These are phyloP conservation scores for Lipotes vexillifer DNA, from an alignment of 2,113 vertebrate species.

Conservation along the genomic window DNA sequence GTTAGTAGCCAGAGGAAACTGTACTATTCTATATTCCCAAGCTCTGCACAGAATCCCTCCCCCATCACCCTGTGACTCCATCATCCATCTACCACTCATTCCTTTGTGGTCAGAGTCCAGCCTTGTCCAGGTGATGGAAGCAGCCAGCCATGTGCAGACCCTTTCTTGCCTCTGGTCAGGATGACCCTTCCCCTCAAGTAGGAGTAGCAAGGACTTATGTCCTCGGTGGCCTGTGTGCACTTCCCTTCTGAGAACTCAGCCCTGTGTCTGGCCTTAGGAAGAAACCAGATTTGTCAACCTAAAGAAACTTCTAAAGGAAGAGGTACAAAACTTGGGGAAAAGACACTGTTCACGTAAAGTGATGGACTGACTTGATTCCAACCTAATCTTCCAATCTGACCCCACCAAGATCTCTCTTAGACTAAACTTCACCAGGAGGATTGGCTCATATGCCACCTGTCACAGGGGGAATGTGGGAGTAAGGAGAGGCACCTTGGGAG, in stretches of 20 bases:
- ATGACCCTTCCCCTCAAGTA: neutral
- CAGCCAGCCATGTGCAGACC: neutral
- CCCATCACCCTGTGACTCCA: neutral
- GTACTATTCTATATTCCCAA: neutral
- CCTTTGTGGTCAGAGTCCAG: neutral
- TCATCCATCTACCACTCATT: neutral
- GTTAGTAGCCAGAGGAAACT: neutral
- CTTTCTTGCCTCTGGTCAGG: neutral
- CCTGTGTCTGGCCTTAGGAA: neutral
- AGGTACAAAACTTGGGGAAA: neutral
- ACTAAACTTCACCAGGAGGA: neutral
- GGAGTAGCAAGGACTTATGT: neutral
- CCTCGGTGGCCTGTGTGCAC: neutral
- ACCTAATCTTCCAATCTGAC: neutral
- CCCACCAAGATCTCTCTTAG: neutral
- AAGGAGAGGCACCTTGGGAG: neutral
- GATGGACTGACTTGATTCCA: neutral
- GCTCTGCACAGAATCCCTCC: neutral
- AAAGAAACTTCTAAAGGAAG: neutral
- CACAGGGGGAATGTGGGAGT: neutral
- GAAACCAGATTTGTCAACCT: neutral
- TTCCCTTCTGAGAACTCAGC: neutral
- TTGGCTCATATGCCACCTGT: neutral
- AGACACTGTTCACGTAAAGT: neutral
- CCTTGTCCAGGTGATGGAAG: neutral